Evolutionary conservation across 2,113 vertebrate genomes (phyloP).

Genomic region (Marmota monax): DNA sequence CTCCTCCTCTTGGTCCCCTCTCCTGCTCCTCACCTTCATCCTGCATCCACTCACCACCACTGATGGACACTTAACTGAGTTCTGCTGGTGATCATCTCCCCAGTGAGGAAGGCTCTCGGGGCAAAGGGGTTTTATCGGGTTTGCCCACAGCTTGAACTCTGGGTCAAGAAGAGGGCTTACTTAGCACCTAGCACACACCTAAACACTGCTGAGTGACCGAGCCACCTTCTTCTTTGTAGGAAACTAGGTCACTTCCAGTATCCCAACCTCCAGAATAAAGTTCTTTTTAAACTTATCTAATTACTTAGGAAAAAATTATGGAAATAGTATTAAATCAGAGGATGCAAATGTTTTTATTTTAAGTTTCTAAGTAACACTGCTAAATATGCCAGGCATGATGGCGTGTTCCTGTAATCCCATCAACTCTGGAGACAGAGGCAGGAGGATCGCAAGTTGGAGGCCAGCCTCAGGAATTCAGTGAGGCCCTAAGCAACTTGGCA

Average conservation of each 20-base stretch:
- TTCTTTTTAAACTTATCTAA: neutral
- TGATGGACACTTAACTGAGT: no score
- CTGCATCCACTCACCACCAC: neutral
- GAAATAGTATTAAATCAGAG: neutral
- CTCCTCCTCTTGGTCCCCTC: no score
- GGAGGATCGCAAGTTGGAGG: no score
- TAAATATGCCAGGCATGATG: neutral
- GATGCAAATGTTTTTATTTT: neutral
- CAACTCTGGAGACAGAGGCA: no score
- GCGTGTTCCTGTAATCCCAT: no score
- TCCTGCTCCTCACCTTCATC: neutral
- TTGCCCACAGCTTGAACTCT: no score
- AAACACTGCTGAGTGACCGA: neutral
- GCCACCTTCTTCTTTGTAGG: neutral
- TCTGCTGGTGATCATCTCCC: neutral
- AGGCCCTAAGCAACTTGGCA: no score
- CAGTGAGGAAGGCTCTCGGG: no score
- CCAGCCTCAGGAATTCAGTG: no score
- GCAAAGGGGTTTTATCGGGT: no score
- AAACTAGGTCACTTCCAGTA: neutral
- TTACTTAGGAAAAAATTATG: neutral
- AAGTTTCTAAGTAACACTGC: neutral
- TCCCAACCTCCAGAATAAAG: neutral
- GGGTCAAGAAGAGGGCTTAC: neutral
- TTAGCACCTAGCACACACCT: accelerated